Conservation (phyloP, 2,888 invertebrate genomes). For the Tillus elongatus region DNA sequence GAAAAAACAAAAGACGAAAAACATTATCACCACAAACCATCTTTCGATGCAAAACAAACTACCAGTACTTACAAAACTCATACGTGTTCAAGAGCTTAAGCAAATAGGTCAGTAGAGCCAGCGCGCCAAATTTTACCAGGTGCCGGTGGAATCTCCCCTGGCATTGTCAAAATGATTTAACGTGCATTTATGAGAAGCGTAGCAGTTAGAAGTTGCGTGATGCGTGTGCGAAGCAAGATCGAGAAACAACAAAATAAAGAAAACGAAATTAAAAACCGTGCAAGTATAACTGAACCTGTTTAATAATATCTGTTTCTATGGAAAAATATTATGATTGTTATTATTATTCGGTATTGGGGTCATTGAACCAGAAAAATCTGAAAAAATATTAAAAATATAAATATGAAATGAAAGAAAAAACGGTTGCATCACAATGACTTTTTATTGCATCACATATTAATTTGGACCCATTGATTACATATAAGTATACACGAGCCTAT, state of each 20-base stretch:
- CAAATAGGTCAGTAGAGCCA: slow-evolving; percentile 41
- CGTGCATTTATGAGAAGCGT: slow-evolving; percentile 33
- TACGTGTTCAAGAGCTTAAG: slow-evolving; percentile 26
- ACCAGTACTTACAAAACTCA: slow-evolving; percentile 28
- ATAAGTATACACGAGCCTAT: too few species aligned
- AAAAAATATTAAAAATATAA: too few species aligned
- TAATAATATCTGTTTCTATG: slow-evolving; percentile 10
- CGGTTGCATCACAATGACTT: slow-evolving; percentile 23
- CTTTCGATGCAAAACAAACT: too few species aligned
- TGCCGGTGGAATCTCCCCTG: slow-evolving; percentile 34
- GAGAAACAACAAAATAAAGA: slow-evolving; percentile 29
- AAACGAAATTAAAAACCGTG: slow-evolving; percentile 29
- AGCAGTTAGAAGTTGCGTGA: slow-evolving; percentile 29
- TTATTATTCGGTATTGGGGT: slow-evolving; percentile 39
- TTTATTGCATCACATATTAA: slow-evolving; percentile 26
- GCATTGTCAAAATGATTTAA: slow-evolving; percentile 20
- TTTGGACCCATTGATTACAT: slow-evolving; percentile 32
- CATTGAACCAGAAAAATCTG: slow-evolving; percentile 43
- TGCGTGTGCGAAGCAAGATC: slow-evolving; percentile 34
- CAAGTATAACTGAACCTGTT: slow-evolving; percentile 35
- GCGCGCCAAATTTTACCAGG: slow-evolving; percentile 41
- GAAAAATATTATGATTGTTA: slow-evolving; percentile 25
- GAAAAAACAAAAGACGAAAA: too few species aligned
- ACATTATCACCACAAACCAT: too few species aligned
- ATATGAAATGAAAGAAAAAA: slow-evolving; percentile 22